A percentile compares a stretch with the other conserved stretches of the same genome.
These are phyloP conservation scores for Furnarius figulus DNA, from an alignment of 2,113 vertebrate species.

Conservation along the genomic window DNA sequence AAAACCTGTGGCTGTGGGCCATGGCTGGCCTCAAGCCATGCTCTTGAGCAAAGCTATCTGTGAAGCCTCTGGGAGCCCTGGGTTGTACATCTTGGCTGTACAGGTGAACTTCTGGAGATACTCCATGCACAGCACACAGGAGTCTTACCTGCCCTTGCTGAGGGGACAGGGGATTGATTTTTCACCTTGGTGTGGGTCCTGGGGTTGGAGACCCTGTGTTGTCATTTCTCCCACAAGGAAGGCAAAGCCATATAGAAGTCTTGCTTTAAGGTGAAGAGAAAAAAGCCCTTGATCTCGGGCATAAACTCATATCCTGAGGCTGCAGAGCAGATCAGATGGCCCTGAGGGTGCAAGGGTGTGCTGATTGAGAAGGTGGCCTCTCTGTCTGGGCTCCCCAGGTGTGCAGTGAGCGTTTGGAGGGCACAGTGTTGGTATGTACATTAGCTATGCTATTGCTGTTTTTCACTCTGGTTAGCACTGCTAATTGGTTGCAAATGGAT, in stretches of 20 bases:
- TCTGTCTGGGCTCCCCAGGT: background rate
- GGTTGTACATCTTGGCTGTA: background rate
- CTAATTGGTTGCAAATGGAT: constrained; percentile 43
- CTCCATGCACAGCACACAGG: accelerated
- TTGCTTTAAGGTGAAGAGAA: background rate
- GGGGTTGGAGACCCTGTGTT: background rate
- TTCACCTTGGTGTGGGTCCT: background rate
- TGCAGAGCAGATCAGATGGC: background rate
- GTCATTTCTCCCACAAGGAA: background rate
- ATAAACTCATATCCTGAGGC: background rate
- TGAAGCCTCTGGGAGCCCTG: background rate
- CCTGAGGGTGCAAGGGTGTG: background rate
- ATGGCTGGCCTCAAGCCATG: background rate
- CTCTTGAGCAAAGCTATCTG: background rate
- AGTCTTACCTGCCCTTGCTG: background rate
- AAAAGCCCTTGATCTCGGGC: background rate
- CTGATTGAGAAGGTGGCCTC: background rate
- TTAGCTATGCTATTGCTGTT: background rate
- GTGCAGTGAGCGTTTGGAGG: background rate
- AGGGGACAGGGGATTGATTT: background rate
- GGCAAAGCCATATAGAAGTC: background rate
- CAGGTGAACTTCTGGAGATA: background rate
- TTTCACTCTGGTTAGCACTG: background rate
- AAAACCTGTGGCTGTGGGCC: background rate
- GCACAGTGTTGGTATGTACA: background rate